A percentile compares a stretch with the other conserved stretches of the same genome.
Conservation (phyloP, 2,888 invertebrate species). For the Antheraea yamamai region DNA sequence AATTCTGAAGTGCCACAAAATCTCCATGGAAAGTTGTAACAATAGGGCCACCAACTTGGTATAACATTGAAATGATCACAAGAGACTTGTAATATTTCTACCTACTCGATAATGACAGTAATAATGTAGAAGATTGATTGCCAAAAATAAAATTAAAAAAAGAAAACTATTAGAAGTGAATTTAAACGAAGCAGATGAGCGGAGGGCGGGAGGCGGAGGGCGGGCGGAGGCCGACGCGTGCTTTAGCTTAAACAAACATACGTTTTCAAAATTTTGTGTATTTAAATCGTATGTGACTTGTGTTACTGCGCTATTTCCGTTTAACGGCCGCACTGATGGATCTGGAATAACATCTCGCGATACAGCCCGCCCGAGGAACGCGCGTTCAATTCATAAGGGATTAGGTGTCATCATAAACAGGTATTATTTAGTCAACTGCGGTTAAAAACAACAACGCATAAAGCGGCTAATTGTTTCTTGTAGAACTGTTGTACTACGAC, state of each 20-base stretch:
- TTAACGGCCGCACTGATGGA: constrained; percentile 74
- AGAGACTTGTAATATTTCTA: too few species aligned
- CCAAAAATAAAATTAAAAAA: too few species aligned
- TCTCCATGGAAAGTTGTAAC: too few species aligned
- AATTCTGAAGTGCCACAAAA: too few species aligned
- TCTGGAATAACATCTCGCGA: constrained; percentile 74
- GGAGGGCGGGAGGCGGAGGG: not conserved
- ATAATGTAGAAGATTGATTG: too few species aligned
- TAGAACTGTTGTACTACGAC: not conserved
- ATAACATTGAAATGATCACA: too few species aligned
- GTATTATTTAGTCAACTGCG: constrained; percentile 80
- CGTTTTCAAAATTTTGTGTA: constrained; percentile 81
- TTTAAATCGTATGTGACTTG: constrained; percentile 81
- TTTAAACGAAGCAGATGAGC: constrained; percentile 12
- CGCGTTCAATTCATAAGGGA: constrained; percentile 79
- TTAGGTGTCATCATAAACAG: constrained; percentile 82
- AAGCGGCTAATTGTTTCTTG: constrained; percentile 52
- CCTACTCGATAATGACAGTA: too few species aligned
- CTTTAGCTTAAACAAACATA: constrained; percentile 79
- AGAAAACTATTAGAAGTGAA: constrained; percentile 3
- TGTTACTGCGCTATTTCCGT: constrained; percentile 77
- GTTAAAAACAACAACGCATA: constrained; percentile 74
- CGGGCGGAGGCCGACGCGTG: constrained; percentile 47
- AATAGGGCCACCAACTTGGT: too few species aligned
- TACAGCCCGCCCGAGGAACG: constrained; percentile 68